Base-by-base conservation (phyloP, 2,888 invertebrate genomes). In the Drosophila monieri region DNA sequence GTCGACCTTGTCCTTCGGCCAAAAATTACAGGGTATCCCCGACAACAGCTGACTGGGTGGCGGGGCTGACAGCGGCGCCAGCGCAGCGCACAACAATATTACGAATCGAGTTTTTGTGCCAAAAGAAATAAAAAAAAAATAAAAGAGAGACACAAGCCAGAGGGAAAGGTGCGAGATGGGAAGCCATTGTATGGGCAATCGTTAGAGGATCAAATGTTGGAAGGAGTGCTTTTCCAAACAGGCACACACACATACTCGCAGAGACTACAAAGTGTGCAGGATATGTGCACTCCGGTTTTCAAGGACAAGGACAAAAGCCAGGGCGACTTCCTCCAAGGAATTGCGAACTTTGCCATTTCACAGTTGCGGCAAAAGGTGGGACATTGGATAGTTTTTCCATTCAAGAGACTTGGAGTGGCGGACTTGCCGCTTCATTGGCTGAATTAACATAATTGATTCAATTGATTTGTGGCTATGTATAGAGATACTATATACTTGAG, bases 371-470 rank as follows among this genome's bases (percentile, higher is more conserved):
- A 35, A 65, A 48, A 48, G 6, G 43, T 35, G 53, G 49, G 43
- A 54, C 32, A 27, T 18, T 10, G 10, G 21, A 18, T 43, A 18
- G 41, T 43, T 18, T 18, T 18, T 43, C 39, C 18, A 43, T 18
- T 21, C 15, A n/a, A n/a, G 39, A 18, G 1, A 41, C 39, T 27
- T 27, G 27, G 35, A 51, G 66, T 62, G 67, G 65, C 49, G 66
- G 43, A 47, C 62, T 72, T 72, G 73, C 73, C 69, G 73, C 66
- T 84, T 79, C 73, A 88, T 84, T 86, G 85, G 73, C 65, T 86
- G 71, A 78, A 87, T 84, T 77, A 84, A 76, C 84, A 74, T 88
- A 88, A 88, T 85, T 85, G 85, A 86, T 80, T 88, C 73, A 86
- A 78, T 86, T 78, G 76, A 86, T 77, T 84, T 76, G 65, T 73